These are phyloP conservation scores for Pyrocoelia pectoralis DNA, from an alignment of 2,888 invertebrate species.

Conservation along the genomic window DNA sequence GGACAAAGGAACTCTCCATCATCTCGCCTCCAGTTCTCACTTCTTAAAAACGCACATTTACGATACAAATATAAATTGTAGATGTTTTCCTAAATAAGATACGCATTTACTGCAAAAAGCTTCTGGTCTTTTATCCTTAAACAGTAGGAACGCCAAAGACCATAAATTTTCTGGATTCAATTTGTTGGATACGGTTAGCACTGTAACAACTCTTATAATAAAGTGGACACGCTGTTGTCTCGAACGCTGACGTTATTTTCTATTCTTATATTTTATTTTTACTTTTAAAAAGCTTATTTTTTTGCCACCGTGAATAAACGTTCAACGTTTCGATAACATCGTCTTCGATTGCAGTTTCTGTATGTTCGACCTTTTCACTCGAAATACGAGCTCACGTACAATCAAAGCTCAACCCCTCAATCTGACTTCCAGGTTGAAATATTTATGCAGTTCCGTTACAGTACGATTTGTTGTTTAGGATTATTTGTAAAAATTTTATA, in stretches of 20 bases:
- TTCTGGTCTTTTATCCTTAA: slow-evolving; percentile 8
- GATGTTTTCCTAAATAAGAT: slow-evolving; percentile 13
- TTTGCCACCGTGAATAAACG: not conserved
- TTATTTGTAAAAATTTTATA: no score
- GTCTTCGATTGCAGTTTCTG: not conserved
- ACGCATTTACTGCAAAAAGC: slow-evolving; percentile 5
- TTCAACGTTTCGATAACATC: not conserved
- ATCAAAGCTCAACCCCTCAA: not conserved
- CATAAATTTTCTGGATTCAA: slow-evolving; percentile 15
- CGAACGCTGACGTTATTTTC: not conserved
- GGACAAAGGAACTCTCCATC: not conserved
- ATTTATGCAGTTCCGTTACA: no score
- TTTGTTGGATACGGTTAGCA: slow-evolving; percentile 13
- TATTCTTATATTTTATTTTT: slow-evolving; percentile 5
- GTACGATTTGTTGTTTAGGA: no score
- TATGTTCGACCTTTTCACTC: not conserved
- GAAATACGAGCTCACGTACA: not conserved
- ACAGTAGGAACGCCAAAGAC: not conserved
- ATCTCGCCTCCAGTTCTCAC: not conserved
- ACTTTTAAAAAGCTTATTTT: not conserved
- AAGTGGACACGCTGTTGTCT: slow-evolving; percentile 10
- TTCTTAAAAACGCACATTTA: not conserved
- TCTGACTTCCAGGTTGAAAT: not conserved
- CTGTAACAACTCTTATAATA: slow-evolving; percentile 11
- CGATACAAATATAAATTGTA: slow-evolving; percentile 10